These are phyloP conservation scores for Spicauda simplicius DNA, from an alignment of 2,888 invertebrate species.

Conservation along the genomic window DNA sequence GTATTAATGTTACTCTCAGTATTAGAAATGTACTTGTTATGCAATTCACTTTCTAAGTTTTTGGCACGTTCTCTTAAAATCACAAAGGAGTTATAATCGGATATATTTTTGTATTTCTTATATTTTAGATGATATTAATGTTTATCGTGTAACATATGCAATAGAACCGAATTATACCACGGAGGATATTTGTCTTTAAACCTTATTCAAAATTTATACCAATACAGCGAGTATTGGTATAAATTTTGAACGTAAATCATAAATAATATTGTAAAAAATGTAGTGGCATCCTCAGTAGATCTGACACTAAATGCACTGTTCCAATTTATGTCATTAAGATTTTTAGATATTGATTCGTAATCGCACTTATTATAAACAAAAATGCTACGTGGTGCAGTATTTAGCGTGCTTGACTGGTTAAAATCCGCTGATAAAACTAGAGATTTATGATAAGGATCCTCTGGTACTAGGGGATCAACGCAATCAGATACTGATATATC, in stretches of 20 bases:
- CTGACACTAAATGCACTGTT: neutral
- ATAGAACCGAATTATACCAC: neutral
- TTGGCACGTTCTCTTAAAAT: constrained; percentile 10
- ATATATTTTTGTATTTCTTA: constrained; percentile 7
- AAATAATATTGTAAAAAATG: neutral
- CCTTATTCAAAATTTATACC: neutral
- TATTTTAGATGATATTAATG: constrained; percentile 7
- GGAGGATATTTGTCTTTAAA: neutral
- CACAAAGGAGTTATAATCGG: constrained; percentile 5
- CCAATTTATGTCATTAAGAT: neutral
- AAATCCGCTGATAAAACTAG: constrained; percentile 1
- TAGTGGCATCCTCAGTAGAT: neutral
- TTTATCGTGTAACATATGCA: constrained; percentile 4
- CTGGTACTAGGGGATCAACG: neutral
- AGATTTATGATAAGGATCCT: constrained; percentile 5
- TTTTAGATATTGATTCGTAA: constrained; percentile 4
- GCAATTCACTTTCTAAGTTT: constrained; percentile 2
- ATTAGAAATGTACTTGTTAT: neutral
- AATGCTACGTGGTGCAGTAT: neutral
- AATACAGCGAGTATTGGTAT: too few relatives aligned
- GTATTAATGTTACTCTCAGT: neutral
- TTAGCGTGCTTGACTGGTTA: neutral
- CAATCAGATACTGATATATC: constrained; percentile 5
- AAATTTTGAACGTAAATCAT: constrained; percentile 2
- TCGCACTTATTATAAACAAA: neutral